A percentile compares a stretch with the other conserved stretches of the same genome.
These are phyloP conservation scores for Subacronicta megacephala DNA, from an alignment of 2,888 invertebrate species.

Conservation along the genomic window DNA sequence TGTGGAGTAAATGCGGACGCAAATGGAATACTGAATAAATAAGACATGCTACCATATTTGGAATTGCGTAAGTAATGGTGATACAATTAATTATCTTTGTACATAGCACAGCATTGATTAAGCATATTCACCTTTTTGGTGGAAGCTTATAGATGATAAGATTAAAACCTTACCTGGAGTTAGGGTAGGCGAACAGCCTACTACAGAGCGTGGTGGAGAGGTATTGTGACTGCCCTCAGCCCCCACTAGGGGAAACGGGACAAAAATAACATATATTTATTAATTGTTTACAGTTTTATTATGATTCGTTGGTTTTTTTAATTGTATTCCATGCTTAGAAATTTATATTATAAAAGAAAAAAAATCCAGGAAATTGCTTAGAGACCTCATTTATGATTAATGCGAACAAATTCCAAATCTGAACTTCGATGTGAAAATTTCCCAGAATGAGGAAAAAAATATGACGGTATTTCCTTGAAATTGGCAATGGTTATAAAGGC, in stretches of 20 bases:
- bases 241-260: slow-evolving; percentile 48
- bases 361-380: too few relatives aligned
- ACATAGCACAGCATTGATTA: too few relatives aligned
- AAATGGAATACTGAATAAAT: background rate
- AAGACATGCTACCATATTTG: background rate
- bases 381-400: too few relatives aligned
- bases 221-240: slow-evolving; percentile 44
- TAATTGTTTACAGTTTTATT: slow-evolving; percentile 2
- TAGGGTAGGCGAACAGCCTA: slow-evolving; percentile 46
- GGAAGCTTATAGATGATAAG: slow-evolving; percentile 18
- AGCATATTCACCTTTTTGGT: slow-evolving; percentile 30
- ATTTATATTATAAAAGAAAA: too few relatives aligned
- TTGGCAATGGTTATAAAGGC: too few relatives aligned
- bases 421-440: too few relatives aligned
- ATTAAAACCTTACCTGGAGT: slow-evolving; percentile 44
- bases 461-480: too few relatives aligned
- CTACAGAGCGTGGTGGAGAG: slow-evolving; percentile 39
- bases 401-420: too few relatives aligned
- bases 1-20: background rate
- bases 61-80: background rate
- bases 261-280: slow-evolving; percentile 34
- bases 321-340: too few relatives aligned
- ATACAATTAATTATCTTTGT: background rate
- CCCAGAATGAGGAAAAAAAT: too few relatives aligned
- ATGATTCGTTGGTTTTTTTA: background rate